Conservation (phyloP, 2,888 invertebrate genomes). For the Melanotus villosus region DNA sequence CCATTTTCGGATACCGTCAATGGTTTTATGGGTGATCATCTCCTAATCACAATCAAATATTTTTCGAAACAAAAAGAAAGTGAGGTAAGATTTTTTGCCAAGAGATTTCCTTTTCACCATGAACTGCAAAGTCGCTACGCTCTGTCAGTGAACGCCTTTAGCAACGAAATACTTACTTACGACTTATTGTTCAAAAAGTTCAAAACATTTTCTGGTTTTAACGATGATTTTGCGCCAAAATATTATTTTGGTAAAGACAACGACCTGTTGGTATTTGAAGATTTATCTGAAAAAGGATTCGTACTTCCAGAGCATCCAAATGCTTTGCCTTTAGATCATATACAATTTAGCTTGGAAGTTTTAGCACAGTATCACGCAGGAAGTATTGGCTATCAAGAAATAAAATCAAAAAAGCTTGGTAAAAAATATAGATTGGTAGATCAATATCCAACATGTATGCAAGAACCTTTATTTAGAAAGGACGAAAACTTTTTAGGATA, state of each 20-base stretch:
- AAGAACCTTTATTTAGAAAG: conserved; percentile 65
- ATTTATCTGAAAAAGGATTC: conserved; percentile 59
- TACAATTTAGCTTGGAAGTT: conserved; percentile 51
- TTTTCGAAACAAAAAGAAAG: not conserved
- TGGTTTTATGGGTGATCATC: conserved; percentile 39
- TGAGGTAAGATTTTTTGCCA: conserved; percentile 29
- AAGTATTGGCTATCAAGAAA: conserved; percentile 57
- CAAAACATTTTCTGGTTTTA: conserved; percentile 29
- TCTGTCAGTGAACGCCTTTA: conserved; percentile 33
- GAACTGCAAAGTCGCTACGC: conserved; percentile 33
- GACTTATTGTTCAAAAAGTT: conserved; percentile 41
- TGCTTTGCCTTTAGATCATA: conserved; percentile 48
- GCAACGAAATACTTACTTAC: conserved; percentile 45
- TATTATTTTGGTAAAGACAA: conserved; percentile 62
- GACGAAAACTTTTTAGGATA: conserved; percentile 56
- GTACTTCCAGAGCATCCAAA: conserved; percentile 21
- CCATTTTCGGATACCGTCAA: conserved; percentile 35
- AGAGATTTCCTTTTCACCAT: conserved; percentile 33
- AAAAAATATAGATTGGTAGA: conserved; percentile 53
- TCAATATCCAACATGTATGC: conserved; percentile 57
- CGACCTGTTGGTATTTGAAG: conserved; percentile 65
- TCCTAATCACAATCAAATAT: conserved; percentile 25
- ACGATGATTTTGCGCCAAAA: conserved; percentile 55
- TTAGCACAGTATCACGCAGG: conserved; percentile 60
- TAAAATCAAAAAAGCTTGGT: conserved; percentile 47